Base-by-base conservation (phyloP, 2,797 vertebrate species). In the Helostoma temminkii region DNA sequence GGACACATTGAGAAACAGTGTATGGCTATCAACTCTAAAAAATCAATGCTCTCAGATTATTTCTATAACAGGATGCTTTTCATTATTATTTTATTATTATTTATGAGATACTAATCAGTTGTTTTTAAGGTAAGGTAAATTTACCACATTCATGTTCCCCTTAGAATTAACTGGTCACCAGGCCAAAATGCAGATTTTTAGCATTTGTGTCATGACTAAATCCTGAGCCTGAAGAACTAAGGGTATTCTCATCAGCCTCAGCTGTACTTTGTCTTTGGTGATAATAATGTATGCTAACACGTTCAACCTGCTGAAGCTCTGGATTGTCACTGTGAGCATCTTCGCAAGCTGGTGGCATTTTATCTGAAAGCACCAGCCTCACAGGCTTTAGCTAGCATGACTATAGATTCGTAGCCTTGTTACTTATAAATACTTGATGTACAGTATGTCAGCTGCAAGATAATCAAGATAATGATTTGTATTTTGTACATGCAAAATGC, bases 401-500 rank as follows among this genome's bases (percentile, higher is more conserved):
- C 21, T 39, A 4, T 5, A 28, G 5, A 14, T 9, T 52, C 4
- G n/a, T 9, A 12, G 16, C 30, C 9, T 36, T 26, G 9, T 28
- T 24, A 9, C 6, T 48, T 41, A 41, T 47, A 2, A n/a, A 41
- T 52, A 3, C 26, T 41, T 48, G 0, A 26, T 22, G 26, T 26
- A 26, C 26, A 26, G 28, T 25, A 22, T 5, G 19, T 56, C 19
- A 43, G 16, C 30, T 50, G 14, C 24, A 47, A 36, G 18, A 34
- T 49, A 28, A 55, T 61, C 10, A 42, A 59, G 6, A 58, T 46
- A n/a, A 41, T 45, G 30, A 57, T 6, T 34, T 0, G 25, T 45
- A 48, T 30, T 45, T 26, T 8, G 12, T 1, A 25, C 65, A 81
- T 19, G 30, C 7, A 49, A 41, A 42, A 66, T 25, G 41, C 18